Evolutionary conservation across 2,113 vertebrate species (phyloP), one percentile per base, ranked within the genome.

Genomic region (Alectura lathami): DNA sequence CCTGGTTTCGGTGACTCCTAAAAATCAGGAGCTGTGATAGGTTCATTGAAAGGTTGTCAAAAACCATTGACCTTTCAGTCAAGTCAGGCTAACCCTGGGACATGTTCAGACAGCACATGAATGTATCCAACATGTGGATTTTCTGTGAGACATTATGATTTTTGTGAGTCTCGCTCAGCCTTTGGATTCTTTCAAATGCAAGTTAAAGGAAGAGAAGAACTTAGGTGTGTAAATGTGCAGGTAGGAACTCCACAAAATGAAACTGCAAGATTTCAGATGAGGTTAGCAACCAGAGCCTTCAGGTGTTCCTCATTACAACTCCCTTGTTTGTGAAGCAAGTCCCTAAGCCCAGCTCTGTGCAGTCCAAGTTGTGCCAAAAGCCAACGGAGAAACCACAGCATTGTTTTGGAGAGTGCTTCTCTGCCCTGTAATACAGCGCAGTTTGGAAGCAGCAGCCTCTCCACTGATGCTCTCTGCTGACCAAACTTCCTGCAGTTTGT

Each of bases 1-100:
- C 88, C 83, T 82, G 80, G 86, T 86, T 95, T 92, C 86, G 78
- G 69, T 64, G 73, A 36, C 68, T 96, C 64, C 74, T 75, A 34
- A 51, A 75, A 69, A 86, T 32, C 18, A 83, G 54, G 88, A 90
- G 56, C 54, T 4, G 6, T 1, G 3, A 62, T 23, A 50, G 40
- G 56, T 72, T 94, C 79, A 68, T 6, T 53, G 82, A 81, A 88
- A 86, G 27, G 57, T 92, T 94, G 68, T 88, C 48, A 57, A 78
- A 88, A 78, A 30, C 56, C 17, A 34, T 53, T 5, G 8, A 21
- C 20, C 30, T 88, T 81, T 78, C 3, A 9, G 22, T 11, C 60
- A 74, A 62, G 22, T 66, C 15, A 45, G 20, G 48, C 38, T 66
- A 54, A 34, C 50, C 51, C 24, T 34, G 64, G 50, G 76, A 83